These are phyloP conservation scores for Lasioglossum figueresi DNA, from an alignment of 2,888 invertebrate genomes.

Conservation along the genomic window DNA sequence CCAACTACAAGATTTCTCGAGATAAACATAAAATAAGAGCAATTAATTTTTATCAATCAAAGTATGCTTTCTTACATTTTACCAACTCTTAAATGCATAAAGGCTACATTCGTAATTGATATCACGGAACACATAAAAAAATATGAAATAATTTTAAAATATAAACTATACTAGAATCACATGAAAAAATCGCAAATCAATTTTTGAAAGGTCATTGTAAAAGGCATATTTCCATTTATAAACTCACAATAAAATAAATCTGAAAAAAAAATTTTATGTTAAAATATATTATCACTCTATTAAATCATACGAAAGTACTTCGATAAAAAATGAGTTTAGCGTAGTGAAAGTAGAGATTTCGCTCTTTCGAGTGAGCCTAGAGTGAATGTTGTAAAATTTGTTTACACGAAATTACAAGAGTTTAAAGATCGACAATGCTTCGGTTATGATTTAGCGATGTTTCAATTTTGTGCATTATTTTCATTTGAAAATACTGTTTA, in stretches of 20 bases:
- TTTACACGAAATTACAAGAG: neutral
- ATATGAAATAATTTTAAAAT: neutral
- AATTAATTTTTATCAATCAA: constrained; percentile 2
- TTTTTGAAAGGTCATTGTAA: neutral
- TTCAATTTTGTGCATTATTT: neutral
- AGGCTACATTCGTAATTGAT: neutral
- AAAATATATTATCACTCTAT: neutral
- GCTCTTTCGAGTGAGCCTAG: too few relatives aligned
- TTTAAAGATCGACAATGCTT: neutral
- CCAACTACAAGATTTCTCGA: neutral
- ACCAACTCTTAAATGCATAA: neutral
- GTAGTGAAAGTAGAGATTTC: neutral
- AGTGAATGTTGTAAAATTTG: neutral
- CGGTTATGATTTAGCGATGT: neutral
- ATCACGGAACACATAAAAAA: neutral
- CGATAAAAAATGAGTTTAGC: neutral
- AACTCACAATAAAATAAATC: neutral
- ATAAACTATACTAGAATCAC: neutral
- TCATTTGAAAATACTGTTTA: neutral
- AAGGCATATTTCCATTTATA: neutral
- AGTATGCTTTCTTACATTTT: neutral
- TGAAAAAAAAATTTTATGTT: too few relatives aligned
- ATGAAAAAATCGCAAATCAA: neutral
- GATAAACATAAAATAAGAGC: neutral
- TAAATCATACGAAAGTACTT: too few relatives aligned